A percentile compares a stretch with the other conserved stretches of the same genome.
phyloP scores from a whole-genome alignment of 1,140 invertebrate genomes.

The Drosophila quadrilineata region DNA sequence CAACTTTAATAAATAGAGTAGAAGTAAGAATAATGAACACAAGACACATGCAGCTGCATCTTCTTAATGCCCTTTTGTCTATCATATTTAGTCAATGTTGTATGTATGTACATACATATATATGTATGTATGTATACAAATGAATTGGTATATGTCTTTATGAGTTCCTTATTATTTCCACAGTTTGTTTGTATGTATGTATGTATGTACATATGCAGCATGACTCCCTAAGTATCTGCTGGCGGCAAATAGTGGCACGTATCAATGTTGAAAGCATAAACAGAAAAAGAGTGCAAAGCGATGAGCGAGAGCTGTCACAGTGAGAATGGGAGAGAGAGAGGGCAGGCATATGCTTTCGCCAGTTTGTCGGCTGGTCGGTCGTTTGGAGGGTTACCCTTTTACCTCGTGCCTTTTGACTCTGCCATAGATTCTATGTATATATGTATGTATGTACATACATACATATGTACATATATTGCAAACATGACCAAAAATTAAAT shows the following conservation, averaged over 20 bases:
- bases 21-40: too few species aligned
- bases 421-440: constrained; percentile 40
- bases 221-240: constrained; percentile 35
- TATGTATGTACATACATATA: too few species aligned
- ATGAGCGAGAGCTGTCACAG: constrained; percentile 9
- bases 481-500: constrained; percentile 32
- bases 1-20: too few species aligned
- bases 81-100: too few species aligned
- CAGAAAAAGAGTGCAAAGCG: constrained; percentile 41
- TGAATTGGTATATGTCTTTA: too few species aligned
- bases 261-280: constrained; percentile 75
- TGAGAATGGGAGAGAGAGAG: constrained; percentile 1
- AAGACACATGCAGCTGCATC: too few species aligned
- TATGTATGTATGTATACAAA: too few species aligned
- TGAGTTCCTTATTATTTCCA: too few species aligned
- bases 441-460: too few species aligned
- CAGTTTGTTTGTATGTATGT: constrained; percentile 15
- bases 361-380: constrained; percentile 2
- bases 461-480: too few species aligned
- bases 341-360: constrained; percentile 41
- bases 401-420: background rate
- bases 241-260: constrained; percentile 63
- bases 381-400: constrained; percentile 28
- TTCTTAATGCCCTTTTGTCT: too few species aligned
- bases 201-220: too few species aligned